Evolutionary conservation across 37 sponge, comb jelly and placozoan genomes (phyloP).

Genomic region (Bolinopsis microptera): DNA sequence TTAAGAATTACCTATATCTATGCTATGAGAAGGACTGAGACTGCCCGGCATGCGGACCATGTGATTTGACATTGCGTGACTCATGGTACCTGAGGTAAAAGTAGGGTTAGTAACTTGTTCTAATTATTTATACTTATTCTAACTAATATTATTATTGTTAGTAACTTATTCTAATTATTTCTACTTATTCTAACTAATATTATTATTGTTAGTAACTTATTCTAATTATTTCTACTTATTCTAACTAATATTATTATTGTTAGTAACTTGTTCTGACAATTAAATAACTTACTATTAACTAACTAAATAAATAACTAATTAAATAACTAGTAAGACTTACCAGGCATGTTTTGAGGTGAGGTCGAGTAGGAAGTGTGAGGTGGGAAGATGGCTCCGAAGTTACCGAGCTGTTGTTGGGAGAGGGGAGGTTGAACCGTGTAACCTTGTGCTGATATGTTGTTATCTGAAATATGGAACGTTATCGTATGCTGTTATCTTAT

Average conservation of each 20-base stretch:
- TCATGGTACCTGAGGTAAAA: slow-evolving; percentile 2
- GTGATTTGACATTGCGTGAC: slow-evolving; percentile 58
- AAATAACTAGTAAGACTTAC: no score
- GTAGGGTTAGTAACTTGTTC: not conserved
- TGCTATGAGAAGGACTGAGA: slow-evolving; percentile 20
- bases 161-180: no score
- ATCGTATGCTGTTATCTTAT: no score
- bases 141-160: no score
- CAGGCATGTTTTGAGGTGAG: slow-evolving; percentile 17
- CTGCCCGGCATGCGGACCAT: slow-evolving; percentile 50
- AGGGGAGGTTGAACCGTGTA: slow-evolving; percentile 25
- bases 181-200: no score
- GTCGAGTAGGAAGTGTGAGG: slow-evolving; percentile 18
- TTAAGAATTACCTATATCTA: not conserved
- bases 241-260: no score
- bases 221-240: no score
- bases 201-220: no score
- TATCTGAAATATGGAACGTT: not conserved
- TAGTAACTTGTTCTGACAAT: no score
- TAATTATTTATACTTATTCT: no score
- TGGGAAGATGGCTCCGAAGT: slow-evolving; percentile 53
- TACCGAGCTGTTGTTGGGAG: slow-evolving; percentile 33
- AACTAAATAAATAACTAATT: no score
- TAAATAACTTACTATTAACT: no score
- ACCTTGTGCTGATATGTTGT: not conserved